phyloP scores from a whole-genome alignment of 2,113 vertebrate species.

The cattle (Bos taurus) region DNA sequence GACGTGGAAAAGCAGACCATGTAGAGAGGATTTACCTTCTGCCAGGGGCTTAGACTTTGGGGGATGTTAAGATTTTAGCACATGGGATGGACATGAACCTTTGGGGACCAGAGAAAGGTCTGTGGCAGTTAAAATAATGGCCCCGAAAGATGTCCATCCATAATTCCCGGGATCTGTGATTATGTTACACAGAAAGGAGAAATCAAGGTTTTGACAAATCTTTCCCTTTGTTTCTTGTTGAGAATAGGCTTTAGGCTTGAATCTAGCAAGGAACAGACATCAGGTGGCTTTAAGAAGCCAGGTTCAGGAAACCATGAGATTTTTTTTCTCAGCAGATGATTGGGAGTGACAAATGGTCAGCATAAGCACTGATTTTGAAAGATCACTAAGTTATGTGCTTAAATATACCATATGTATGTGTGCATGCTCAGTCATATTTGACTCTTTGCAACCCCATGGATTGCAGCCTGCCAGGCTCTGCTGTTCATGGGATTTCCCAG shows the following conservation, averaged over 20 bases:
- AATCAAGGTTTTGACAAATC: neutral
- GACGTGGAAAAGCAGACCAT: rapidly evolving
- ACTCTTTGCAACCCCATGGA: neutral
- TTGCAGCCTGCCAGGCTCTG: neutral
- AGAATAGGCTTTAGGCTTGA: neutral
- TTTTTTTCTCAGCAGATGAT: neutral
- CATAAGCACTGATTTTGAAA: neutral
- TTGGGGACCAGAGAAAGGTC: neutral
- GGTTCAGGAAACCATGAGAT: neutral
- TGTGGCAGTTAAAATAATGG: neutral
- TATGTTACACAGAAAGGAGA: neutral
- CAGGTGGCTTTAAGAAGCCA: neutral
- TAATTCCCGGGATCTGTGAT: neutral
- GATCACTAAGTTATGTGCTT: rapidly evolving
- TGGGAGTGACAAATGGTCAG: neutral
- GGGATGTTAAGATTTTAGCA: neutral
- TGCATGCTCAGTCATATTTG: rapidly evolving
- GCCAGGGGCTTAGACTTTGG: rapidly evolving
- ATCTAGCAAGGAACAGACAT: neutral
- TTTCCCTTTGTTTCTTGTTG: neutral
- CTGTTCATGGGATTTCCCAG: neutral
- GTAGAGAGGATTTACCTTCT: rapidly evolving
- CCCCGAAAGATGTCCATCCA: neutral
- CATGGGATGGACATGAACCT: rapidly evolving
- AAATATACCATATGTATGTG: neutral